A percentile compares a stretch with the other conserved stretches of the same genome.
Evolutionary conservation across 2,797 vertebrate species (phyloP).

Genomic region (Urophycis tenuis): DNA sequence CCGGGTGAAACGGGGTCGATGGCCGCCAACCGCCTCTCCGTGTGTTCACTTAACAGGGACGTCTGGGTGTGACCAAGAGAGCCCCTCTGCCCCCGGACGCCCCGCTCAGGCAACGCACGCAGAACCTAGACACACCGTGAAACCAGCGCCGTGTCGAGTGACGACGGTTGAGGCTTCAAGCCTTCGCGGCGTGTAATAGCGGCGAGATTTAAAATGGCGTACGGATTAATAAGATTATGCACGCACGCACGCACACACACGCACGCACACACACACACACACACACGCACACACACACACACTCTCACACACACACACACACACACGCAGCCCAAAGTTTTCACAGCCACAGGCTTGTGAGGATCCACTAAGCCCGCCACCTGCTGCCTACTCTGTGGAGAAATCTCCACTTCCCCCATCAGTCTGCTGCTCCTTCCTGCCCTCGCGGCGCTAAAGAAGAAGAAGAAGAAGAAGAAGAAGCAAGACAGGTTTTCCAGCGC

Average conservation of each 20-base stretch:
- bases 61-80: background rate
- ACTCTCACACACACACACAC: background rate
- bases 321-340: background rate
- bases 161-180: background rate
- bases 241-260: background rate
- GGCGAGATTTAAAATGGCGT: background rate
- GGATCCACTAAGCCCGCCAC: background rate
- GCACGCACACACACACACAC: too few relatives aligned
- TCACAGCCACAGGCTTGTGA: background rate
- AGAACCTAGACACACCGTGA: background rate
- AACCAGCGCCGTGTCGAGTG: background rate
- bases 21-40: background rate
- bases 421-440: conserved; percentile 2
- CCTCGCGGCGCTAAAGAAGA: background rate
- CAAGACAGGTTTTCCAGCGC: too few relatives aligned
- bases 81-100: background rate
- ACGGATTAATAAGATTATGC: background rate
- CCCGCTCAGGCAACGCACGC: background rate
- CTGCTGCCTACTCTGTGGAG: background rate
- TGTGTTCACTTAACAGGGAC: background rate
- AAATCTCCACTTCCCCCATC: background rate
- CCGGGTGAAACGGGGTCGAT: background rate
- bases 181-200: background rate
- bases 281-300: too few relatives aligned
- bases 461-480: background rate